These are phyloP conservation scores for Malaclemys terrapin DNA, from an alignment of 2,113 vertebrate genomes.

Conservation along the genomic window DNA sequence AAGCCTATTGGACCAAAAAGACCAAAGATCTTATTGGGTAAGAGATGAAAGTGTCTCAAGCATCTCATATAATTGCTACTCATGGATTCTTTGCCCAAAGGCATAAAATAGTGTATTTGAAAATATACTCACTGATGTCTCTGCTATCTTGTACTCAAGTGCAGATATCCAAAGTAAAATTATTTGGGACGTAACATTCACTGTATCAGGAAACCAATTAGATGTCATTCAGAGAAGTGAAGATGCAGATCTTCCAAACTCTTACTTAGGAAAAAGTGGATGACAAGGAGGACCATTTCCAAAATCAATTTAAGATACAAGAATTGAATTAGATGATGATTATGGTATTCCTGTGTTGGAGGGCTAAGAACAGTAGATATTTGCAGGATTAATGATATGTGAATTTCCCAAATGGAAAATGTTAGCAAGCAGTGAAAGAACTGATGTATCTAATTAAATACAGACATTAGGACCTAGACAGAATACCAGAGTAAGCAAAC, in stretches of 20 bases:
- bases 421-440: not conserved
- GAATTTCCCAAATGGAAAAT: not conserved
- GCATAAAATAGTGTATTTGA: not conserved
- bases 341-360: accelerated
- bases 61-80: not conserved
- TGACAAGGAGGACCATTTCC: not conserved
- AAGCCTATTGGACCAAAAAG: not conserved
- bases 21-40: not conserved
- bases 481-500: not conserved
- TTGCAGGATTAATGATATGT: not conserved
- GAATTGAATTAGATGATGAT: not conserved
- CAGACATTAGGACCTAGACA: not conserved
- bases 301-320: not conserved
- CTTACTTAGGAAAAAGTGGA: not conserved
- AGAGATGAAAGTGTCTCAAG: not conserved
- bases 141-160: not conserved
- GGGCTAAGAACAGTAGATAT: not conserved
- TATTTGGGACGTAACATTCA: not conserved
- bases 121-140: not conserved
- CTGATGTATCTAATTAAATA: not conserved
- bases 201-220: not conserved
- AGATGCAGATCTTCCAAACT: not conserved
- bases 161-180: not conserved
- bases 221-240: not conserved
- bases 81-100: not conserved